A percentile compares a stretch with the other conserved stretches of the same genome.
phyloP scores from a whole-genome alignment of 2,797 vertebrate genomes.

The Kryptolebias ocellatus region DNA sequence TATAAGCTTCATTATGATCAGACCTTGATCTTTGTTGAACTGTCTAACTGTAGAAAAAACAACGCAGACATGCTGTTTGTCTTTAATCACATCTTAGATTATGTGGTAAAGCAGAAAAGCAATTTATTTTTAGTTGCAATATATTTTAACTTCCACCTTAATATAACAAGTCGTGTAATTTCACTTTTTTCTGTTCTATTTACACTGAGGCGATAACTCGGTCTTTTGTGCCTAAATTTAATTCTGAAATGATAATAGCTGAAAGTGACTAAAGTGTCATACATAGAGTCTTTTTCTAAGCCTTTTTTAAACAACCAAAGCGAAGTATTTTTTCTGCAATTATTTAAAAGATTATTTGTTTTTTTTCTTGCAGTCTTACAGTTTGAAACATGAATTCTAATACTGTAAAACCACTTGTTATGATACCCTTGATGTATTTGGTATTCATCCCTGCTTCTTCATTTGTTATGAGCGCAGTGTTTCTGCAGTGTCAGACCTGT shows the following conservation, averaged over 20 bases:
- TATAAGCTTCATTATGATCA: too few relatives aligned
- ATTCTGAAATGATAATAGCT: not conserved
- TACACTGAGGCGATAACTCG: too few relatives aligned
- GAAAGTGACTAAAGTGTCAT: not conserved
- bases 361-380: not conserved
- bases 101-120: not conserved
- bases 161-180: not conserved
- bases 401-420: not conserved
- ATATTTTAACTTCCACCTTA: not conserved
- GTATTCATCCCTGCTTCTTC: slow-evolving; percentile 22
- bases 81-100: not conserved
- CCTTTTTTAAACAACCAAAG: not conserved
- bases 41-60: slow-evolving; percentile 3
- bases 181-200: not conserved
- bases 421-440: slow-evolving; percentile 8
- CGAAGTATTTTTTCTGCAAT: not conserved
- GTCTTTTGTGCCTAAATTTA: too few relatives aligned
- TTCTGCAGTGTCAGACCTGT: slow-evolving; percentile 41
- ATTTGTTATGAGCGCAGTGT: slow-evolving; percentile 38
- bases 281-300: not conserved
- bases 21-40: not conserved
- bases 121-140: not conserved
- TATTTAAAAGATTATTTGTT: slow-evolving; percentile 6
- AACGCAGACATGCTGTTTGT: not conserved
- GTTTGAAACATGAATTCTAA: slow-evolving; percentile 14